A percentile compares a stretch with the other conserved stretches of the same genome.
Conservation (phyloP, 2,113 vertebrate species). For the Rhizomys pruinosus region DNA sequence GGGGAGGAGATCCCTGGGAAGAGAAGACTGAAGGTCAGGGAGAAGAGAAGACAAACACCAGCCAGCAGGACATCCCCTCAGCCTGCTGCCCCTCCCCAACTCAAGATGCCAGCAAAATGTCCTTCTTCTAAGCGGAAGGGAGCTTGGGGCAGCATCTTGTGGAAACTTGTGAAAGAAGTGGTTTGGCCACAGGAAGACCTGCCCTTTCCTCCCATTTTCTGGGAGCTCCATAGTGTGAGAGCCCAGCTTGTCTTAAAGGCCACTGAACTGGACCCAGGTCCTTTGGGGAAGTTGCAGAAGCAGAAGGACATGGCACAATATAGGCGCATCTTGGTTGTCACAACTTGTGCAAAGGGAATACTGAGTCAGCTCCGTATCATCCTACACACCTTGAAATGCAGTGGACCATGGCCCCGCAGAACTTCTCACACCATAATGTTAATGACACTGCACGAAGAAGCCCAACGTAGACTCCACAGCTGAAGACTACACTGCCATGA, state of each 20-base stretch:
- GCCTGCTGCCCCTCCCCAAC: too few relatives aligned
- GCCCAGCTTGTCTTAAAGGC: background rate
- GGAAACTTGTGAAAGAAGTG: background rate
- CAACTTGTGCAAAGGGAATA: background rate
- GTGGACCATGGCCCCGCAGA: background rate
- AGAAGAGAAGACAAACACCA: background rate
- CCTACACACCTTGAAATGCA: background rate
- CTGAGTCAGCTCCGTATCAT: background rate
- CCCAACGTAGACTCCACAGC: background rate
- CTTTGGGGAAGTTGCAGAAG: background rate
- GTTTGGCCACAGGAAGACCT: background rate
- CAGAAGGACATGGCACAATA: background rate
- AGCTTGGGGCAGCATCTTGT: too few relatives aligned
- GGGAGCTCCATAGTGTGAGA: background rate
- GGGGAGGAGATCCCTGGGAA: background rate
- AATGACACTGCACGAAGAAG: background rate
- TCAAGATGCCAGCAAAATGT: background rate
- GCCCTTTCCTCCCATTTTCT: background rate
- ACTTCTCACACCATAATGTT: background rate
- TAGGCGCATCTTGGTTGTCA: background rate
- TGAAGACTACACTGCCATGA: background rate
- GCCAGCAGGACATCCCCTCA: background rate
- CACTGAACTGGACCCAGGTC: background rate
- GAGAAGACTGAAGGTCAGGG: background rate
- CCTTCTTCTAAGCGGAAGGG: fast-evolving